phyloP scores from a whole-genome alignment of 2,113 vertebrate genomes.

The Ciconia boyciana region DNA sequence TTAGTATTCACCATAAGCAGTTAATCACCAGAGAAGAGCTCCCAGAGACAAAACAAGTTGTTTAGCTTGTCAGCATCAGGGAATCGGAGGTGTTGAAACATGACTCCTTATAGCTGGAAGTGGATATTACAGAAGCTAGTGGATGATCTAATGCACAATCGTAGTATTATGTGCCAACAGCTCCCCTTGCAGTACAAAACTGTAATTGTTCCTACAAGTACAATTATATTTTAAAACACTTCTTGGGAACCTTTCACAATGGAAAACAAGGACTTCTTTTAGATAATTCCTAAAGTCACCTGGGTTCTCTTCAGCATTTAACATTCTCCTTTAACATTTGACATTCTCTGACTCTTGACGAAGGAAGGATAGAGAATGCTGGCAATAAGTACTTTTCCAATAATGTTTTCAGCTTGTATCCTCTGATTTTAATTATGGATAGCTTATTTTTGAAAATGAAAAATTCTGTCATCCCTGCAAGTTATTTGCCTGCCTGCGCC shows the following conservation, averaged over 20 bases:
- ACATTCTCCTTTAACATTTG: not conserved
- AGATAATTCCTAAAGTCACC: not conserved
- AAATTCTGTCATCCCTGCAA: not conserved
- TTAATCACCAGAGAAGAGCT: conserved; percentile 83
- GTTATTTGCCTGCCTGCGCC: not conserved
- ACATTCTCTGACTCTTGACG: not conserved
- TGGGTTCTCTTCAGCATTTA: not conserved
- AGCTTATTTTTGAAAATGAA: not conserved
- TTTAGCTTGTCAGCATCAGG: conserved; percentile 82
- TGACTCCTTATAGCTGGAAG: conserved; percentile 78
- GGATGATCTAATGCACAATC: conserved; percentile 65
- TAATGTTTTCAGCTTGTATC: not conserved
- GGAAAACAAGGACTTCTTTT: conserved; percentile 27
- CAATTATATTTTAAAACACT: conserved; percentile 46
- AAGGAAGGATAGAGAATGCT: not conserved
- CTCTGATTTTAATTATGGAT: not conserved
- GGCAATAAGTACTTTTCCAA: not conserved
- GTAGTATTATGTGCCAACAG: conserved; percentile 74
- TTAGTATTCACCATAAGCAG: conserved; percentile 82
- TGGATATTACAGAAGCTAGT: conserved; percentile 66
- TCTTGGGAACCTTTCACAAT: conserved; percentile 43
- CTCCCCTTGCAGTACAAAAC: conserved; percentile 75
- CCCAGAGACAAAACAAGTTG: conserved; percentile 84
- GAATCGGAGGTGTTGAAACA: conserved; percentile 81
- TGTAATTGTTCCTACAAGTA: conserved; percentile 70